Evolutionary conservation across 2,888 invertebrate genomes (phyloP), one percentile per base, ranked within the genome.

Genomic region (Dioctria linearis): DNA sequence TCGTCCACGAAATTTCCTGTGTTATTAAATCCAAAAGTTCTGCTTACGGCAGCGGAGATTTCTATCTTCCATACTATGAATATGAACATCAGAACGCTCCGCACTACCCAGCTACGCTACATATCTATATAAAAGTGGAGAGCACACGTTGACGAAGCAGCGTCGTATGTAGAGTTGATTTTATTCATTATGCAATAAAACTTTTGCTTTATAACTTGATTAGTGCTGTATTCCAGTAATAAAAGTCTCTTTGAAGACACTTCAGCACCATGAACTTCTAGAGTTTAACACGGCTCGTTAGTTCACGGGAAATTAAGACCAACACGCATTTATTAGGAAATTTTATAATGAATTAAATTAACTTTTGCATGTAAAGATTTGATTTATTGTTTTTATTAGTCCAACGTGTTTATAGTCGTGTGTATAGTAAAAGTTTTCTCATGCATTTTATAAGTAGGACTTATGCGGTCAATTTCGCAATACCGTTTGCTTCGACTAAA

Each of bases 161-260:
- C 59, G 51, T 73, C 54, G 66, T 78, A 66, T 54, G 66, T 78
- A 25, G 25, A 78, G 78, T 78, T 66, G 66, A 78, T 78, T 78
- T 78, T 65, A 66, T 78, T 78, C 51, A 78, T 66, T 78, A 65
- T 66, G 66, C 78, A 66, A 78, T 78, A 66, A 78, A 78, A 78
- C 65, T 78, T 78, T 66, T 66, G 54, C 66, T 78, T 78, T 78
- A 78, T 78, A 78, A 66, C 78, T 78, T 78, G 78, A 66, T 78
- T 78, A 78, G 66, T 78, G 65, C 61, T 63, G 63, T 76, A 61
- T 76, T 76, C 76, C 49, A 49, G 63, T 46, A 76, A 76, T 76
- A 76, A 76, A 76, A 76, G 63, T 61, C 49, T 49, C 63, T 76
- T 76, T 40, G 63, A 76, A 63, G 76, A 63, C 46, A 76, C 51